Conservation (phyloP, 2,888 invertebrate genomes). For the Rugalucina vietnamica region DNA sequence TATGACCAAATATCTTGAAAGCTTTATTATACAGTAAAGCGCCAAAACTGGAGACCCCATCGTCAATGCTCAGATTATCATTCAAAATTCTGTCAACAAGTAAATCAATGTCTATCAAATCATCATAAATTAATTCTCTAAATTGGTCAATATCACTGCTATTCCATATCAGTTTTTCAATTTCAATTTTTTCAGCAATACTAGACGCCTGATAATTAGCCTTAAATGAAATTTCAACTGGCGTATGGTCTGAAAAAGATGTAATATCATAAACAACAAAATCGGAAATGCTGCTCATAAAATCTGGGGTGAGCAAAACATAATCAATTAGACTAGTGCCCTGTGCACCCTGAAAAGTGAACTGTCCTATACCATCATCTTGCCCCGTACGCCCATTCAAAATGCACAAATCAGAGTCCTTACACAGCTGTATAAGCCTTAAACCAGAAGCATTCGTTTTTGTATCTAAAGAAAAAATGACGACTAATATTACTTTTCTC, state of each 20-base stretch:
- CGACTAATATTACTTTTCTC: too few relatives aligned
- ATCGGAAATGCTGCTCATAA: background rate
- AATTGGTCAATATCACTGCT: background rate
- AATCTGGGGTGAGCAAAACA: background rate
- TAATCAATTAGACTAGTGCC: background rate
- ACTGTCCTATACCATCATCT: background rate
- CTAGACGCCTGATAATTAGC: background rate
- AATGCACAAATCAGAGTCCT: slow-evolving; percentile 1
- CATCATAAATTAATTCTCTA: background rate
- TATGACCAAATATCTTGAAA: slow-evolving; percentile 1
- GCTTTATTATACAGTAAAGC: background rate
- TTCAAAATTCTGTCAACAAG: background rate
- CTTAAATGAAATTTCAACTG: background rate
- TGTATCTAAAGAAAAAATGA: too few relatives aligned
- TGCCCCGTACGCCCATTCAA: slow-evolving; percentile 10
- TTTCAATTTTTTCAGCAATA: background rate
- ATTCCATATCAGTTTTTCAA: background rate
- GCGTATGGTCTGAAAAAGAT: slow-evolving; percentile 18
- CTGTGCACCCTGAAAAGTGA: background rate
- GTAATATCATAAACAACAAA: background rate
- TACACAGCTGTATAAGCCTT: slow-evolving; percentile 5
- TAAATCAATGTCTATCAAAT: background rate
- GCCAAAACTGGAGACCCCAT: background rate
- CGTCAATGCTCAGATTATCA: background rate
- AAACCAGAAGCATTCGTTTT: background rate